phyloP scores from a whole-genome alignment of 2,888 invertebrate species.

The Agapetus fuscipes region DNA sequence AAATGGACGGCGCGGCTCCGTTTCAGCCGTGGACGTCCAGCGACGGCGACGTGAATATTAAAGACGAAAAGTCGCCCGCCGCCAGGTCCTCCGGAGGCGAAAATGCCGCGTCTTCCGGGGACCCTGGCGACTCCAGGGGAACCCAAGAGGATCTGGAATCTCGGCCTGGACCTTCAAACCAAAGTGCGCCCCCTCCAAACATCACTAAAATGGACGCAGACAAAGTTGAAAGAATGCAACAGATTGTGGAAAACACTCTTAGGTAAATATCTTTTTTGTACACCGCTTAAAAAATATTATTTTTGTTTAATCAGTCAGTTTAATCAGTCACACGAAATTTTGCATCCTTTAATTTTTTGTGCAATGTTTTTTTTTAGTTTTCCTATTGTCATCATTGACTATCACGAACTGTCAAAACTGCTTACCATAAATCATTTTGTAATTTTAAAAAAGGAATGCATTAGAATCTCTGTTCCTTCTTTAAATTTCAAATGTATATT shows the following conservation, averaged over 20 bases:
- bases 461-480: too few species aligned
- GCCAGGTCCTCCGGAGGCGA: conserved; percentile 3
- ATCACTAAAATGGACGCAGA: conserved; percentile 34
- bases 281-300: too few species aligned
- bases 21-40: conserved; percentile 45
- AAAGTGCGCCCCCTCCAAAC: background rate
- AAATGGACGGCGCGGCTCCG: conserved; percentile 36
- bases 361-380: too few species aligned
- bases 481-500: too few species aligned
- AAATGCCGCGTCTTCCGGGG: conserved; percentile 3
- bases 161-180: background rate
- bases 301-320: too few species aligned
- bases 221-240: conserved; percentile 47
- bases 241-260: conserved; percentile 54
- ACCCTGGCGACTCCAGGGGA: background rate
- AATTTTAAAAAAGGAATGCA: too few species aligned
- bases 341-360: too few species aligned
- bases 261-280: conserved; percentile 40
- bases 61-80: conserved; percentile 32
- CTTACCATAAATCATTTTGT: too few species aligned
- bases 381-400: too few species aligned
- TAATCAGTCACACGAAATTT: too few species aligned
- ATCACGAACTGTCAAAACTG: too few species aligned
- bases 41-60: conserved; percentile 31
- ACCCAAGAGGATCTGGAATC: background rate